These are phyloP conservation scores for Todiramphus chloris DNA, from an alignment of 2,113 vertebrate genomes.

Conservation along the genomic window DNA sequence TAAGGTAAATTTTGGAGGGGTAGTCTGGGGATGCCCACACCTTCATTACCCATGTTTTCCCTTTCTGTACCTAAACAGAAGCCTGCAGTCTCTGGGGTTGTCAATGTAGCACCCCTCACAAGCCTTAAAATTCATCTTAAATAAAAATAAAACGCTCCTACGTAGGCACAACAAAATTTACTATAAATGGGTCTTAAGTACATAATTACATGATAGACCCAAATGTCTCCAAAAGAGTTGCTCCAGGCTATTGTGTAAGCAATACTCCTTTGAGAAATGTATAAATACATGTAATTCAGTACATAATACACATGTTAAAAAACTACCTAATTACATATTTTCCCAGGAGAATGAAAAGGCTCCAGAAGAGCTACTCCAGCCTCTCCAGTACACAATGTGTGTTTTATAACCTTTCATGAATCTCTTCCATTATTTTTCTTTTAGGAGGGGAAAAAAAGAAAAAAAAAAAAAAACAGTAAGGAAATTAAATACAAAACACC, in stretches of 20 bases:
- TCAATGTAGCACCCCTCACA: neutral
- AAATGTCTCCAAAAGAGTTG: conserved; percentile 69
- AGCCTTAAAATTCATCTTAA: conserved; percentile 32
- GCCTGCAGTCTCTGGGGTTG: conserved; percentile 10
- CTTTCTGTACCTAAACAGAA: conserved; percentile 11
- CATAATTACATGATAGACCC: conserved; percentile 67
- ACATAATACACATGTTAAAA: conserved; percentile 57
- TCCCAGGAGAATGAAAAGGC: conserved; percentile 75
- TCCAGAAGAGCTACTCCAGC: conserved; percentile 70
- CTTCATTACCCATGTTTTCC: neutral
- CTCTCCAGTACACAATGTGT: conserved; percentile 65
- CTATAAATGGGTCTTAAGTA: conserved; percentile 70
- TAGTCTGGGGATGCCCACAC: neutral
- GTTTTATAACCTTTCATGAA: conserved; percentile 76
- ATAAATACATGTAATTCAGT: conserved; percentile 75
- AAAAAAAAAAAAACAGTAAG: neutral
- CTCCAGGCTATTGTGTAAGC: conserved; percentile 76
- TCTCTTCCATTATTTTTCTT: conserved; percentile 64
- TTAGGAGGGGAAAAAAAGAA: neutral
- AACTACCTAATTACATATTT: conserved; percentile 72
- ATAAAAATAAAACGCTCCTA: conserved; percentile 27
- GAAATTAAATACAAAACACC: conserved; percentile 77
- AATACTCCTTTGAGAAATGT: conserved; percentile 73
- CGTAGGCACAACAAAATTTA: conserved; percentile 58
- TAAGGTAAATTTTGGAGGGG: neutral